Conservation (phyloP, 2,888 invertebrate species). For the Pseudococcus longispinus region DNA sequence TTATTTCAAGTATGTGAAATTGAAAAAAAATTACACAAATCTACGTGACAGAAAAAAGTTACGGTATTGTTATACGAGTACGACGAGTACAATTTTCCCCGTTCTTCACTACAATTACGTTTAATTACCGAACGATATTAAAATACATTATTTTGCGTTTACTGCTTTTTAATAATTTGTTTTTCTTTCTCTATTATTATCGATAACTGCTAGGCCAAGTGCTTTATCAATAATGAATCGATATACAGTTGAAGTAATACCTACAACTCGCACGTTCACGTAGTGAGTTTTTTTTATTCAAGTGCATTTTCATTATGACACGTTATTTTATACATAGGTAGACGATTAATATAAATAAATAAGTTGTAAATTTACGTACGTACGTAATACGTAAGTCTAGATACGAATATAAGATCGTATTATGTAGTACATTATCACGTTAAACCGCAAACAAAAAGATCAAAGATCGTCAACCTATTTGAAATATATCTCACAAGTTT, state of each 20-base stretch:
- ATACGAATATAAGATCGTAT: neutral
- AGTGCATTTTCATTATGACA: neutral
- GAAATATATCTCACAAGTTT: neutral
- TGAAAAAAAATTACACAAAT: neutral
- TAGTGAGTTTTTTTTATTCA: neutral
- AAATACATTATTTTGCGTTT: conserved; percentile 29
- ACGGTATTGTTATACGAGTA: neutral
- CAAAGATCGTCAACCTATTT: conserved; percentile 6
- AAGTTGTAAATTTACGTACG: neutral
- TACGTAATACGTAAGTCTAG: neutral
- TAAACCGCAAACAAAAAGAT: neutral
- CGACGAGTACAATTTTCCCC: neutral
- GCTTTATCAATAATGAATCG: conserved; percentile 16
- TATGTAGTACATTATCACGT: neutral
- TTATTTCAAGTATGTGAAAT: neutral
- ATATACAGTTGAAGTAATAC: neutral
- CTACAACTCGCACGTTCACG: neutral
- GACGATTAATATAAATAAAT: neutral
- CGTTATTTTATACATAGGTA: neutral
- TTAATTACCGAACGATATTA: conserved; percentile 29
- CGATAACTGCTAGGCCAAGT: conserved; percentile 1
- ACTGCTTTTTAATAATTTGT: conserved; percentile 11
- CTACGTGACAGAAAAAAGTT: neutral
- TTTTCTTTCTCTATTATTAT: conserved; percentile 20
- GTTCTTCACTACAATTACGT: neutral